These are phyloP conservation scores for Enteromius afrohamiltoni DNA, from an alignment of 2,797 vertebrate genomes.

Conservation along the genomic window DNA sequence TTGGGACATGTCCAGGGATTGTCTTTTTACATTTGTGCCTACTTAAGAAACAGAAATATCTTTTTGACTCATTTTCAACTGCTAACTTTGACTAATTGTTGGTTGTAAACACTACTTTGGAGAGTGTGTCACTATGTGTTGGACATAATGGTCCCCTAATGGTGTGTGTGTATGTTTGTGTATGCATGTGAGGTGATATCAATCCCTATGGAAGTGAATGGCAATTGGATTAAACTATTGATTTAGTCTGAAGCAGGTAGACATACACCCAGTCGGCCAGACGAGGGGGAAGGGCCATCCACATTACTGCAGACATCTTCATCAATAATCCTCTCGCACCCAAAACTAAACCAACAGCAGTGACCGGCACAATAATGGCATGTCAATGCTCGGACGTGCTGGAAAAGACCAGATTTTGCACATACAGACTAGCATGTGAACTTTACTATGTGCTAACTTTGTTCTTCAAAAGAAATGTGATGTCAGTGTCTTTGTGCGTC, in stretches of 20 bases:
- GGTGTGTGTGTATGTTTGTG: slow-evolving; percentile 24
- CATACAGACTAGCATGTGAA: slow-evolving; percentile 33
- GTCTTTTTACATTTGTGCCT: background rate
- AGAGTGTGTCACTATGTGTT: background rate
- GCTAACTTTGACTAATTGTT: slow-evolving; percentile 41
- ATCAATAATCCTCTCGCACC: slow-evolving; percentile 59
- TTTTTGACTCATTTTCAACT: background rate
- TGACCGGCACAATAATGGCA: slow-evolving; percentile 19
- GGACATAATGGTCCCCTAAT: slow-evolving; percentile 32
- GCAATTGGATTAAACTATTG: slow-evolving; percentile 79
- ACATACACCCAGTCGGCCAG: slow-evolving; percentile 69
- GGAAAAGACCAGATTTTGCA: background rate
- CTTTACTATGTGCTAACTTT: slow-evolving; percentile 3
- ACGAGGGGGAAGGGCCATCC: slow-evolving; percentile 58
- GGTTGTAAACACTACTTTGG: background rate
- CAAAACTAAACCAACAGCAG: slow-evolving; percentile 33
- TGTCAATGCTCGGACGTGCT: background rate
- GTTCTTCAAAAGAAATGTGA: slow-evolving; percentile 12
- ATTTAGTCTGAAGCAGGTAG: slow-evolving; percentile 79
- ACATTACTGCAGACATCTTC: slow-evolving; percentile 63
- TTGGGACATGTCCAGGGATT: slow-evolving; percentile 18
- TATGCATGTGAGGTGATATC: slow-evolving; percentile 47
- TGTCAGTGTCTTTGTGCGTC: background rate
- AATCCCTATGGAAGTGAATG: slow-evolving; percentile 67
- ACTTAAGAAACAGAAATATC: background rate